Base-by-base conservation (phyloP, 1,140 invertebrate genomes). In the Prorops nasuta region DNA sequence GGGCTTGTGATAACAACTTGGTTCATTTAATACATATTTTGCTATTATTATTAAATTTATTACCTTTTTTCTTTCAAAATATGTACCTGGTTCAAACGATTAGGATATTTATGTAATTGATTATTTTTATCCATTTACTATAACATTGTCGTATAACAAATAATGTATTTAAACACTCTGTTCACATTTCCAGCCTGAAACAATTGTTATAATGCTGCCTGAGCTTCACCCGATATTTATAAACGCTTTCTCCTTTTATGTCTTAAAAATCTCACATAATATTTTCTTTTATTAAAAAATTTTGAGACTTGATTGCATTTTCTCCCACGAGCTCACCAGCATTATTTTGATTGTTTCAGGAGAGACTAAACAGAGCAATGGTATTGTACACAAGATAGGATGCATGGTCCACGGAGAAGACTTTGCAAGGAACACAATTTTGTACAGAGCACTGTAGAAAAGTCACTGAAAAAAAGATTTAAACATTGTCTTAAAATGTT, bases 301-400 rank as follows among this genome's bases (percentile, higher is more conserved):
- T 31, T 53, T 50, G 31, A 55, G 17, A 54, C 47, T 18, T 41
- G 47, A 44, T 48, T 63, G n/a, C 20, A 40, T 51, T 53, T 15
- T 57, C n/a, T 44, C 20, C 20, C 34, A 37, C 14, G 56, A 73
- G 73, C 74, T 77, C 72, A 77, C 66, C 69, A 66, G 73, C 76
- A 75, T 77, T 75, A 74, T 76, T 75, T 77, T 76, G 67, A 74
- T 77, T 78, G 74, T 78, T 78, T 77, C 72, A 79, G 77, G 71
- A 74, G 67, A 71, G 69, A 61, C 67, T 74, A 72, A 61, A 56
- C 53, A 57, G 49, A 58, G 58, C 57, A 44, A 54, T 48, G 54
- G 35, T 58, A 57, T 66, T 60, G 44, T 57, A 57, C 60, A 40
- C 48, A 57, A 51, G 54, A 61, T 65, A 65, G 55, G 50, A 63